Conservation (phyloP, 2,888 invertebrate species). For the Biston betularia region DNA sequence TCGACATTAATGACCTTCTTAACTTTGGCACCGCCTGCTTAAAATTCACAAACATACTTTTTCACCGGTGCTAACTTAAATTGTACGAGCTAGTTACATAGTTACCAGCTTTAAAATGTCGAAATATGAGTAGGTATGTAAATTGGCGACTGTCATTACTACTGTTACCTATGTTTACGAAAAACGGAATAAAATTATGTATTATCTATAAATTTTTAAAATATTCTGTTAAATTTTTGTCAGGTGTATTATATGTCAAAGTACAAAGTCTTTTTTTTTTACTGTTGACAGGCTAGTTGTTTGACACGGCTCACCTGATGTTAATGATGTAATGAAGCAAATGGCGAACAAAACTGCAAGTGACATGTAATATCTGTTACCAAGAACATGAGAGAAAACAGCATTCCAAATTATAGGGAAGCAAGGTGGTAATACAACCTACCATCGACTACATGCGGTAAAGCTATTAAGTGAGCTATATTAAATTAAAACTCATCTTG, state of each 20-base stretch:
- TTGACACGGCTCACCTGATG: no score
- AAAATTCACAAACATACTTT: conserved; percentile 36
- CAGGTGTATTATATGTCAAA: conserved; percentile 49
- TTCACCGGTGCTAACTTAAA: conserved; percentile 12
- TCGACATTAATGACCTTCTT: conserved; percentile 34
- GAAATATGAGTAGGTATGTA: conserved; percentile 12
- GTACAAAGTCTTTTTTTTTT: conserved; percentile 50
- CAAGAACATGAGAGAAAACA: conserved; percentile 47
- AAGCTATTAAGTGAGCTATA: conserved; percentile 43
- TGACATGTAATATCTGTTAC: conserved; percentile 60
- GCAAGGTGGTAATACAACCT: conserved; percentile 59
- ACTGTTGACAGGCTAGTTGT: no score
- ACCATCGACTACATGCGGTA: conserved; percentile 24
- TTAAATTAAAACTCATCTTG: conserved; percentile 46
- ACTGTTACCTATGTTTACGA: conserved; percentile 31
- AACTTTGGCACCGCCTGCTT: conserved; percentile 25
- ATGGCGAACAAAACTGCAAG: conserved; percentile 51
- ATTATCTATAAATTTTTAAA: no score
- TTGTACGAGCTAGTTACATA: conserved; percentile 13
- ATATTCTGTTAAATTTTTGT: conserved; percentile 56
- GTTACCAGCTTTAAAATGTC: conserved; percentile 9
- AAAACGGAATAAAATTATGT: conserved; percentile 35
- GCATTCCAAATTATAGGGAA: conserved; percentile 55
- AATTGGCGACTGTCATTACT: conserved; percentile 27
- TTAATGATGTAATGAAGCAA: conserved; percentile 61